phyloP scores from a whole-genome alignment of 2,797 vertebrate species.

The Gobionotothen gibberifrons region DNA sequence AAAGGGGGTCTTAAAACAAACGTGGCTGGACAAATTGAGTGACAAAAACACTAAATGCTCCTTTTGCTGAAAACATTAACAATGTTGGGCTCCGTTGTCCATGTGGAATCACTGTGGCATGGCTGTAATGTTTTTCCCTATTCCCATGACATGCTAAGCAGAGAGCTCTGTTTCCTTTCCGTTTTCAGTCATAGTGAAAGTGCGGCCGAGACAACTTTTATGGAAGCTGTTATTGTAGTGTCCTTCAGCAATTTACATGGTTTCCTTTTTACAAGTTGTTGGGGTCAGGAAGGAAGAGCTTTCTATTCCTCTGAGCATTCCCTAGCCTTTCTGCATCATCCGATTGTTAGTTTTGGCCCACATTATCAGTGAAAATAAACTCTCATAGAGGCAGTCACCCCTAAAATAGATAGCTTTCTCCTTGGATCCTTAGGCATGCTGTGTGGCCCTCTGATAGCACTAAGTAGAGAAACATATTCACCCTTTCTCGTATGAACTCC shows the following conservation, averaged over 20 bases:
- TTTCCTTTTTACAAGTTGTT: constrained; percentile 64
- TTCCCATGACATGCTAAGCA: constrained; percentile 57
- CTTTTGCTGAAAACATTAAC: constrained; percentile 54
- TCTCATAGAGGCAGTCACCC: constrained; percentile 81
- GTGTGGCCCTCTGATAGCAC: constrained; percentile 78
- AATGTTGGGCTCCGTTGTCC: constrained; percentile 29
- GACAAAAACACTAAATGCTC: constrained; percentile 63
- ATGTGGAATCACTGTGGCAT: constrained; percentile 47
- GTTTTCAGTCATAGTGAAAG: constrained; percentile 35
- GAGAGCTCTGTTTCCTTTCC: constrained; percentile 54
- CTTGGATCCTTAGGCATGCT: constrained; percentile 70
- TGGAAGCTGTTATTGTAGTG: constrained; percentile 54
- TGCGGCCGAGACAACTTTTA: constrained; percentile 32
- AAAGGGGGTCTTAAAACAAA: constrained; percentile 47
- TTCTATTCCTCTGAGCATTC: constrained; percentile 71
- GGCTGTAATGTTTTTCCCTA: constrained; percentile 50
- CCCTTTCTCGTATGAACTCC: constrained; percentile 38
- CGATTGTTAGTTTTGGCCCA: constrained; percentile 82
- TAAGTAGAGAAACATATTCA: constrained; percentile 68
- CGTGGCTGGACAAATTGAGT: constrained; percentile 53
- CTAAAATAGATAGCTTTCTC: constrained; percentile 80
- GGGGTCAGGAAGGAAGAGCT: constrained; percentile 77
- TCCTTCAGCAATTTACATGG: constrained; percentile 58
- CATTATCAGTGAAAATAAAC: constrained; percentile 82
- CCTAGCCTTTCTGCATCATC: constrained; percentile 68